phyloP scores from a whole-genome alignment of 2,797 vertebrate species.

The Mormyrops attenuatus region DNA sequence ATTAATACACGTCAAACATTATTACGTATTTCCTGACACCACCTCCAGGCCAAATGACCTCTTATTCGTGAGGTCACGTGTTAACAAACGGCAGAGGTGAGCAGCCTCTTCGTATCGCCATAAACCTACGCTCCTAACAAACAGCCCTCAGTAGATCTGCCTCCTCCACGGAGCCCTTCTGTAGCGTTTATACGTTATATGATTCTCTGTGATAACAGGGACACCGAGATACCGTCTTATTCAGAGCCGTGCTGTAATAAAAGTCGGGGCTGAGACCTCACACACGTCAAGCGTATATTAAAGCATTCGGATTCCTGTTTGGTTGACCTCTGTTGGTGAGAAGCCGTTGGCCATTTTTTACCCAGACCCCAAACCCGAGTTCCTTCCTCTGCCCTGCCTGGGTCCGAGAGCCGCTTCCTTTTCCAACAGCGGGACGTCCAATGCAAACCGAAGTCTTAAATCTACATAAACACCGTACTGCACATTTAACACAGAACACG shows the following conservation, averaged over 20 bases:
- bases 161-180: neutral
- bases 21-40: neutral
- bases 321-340: neutral
- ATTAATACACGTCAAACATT: neutral
- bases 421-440: neutral
- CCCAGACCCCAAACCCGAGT: neutral
- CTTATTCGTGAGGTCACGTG: neutral
- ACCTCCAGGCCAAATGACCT: neutral
- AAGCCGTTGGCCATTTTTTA: neutral
- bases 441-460: constrained; percentile 3
- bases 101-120: neutral
- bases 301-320: neutral
- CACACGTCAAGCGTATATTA: neutral
- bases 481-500: constrained; percentile 51
- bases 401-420: neutral
- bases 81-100: neutral
- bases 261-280: neutral
- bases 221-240: neutral
- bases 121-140: neutral
- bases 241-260: too few relatives aligned
- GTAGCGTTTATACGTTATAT: neutral
- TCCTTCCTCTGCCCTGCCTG: neutral
- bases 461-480: constrained; percentile 35
- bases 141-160: too few relatives aligned
- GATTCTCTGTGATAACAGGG: neutral